Percentiles rank a stretch among this genome's conserved stretches.
Evolutionary conservation across 2,797 vertebrate species (phyloP).

Genomic region (Xiphophorus birchmanni): DNA sequence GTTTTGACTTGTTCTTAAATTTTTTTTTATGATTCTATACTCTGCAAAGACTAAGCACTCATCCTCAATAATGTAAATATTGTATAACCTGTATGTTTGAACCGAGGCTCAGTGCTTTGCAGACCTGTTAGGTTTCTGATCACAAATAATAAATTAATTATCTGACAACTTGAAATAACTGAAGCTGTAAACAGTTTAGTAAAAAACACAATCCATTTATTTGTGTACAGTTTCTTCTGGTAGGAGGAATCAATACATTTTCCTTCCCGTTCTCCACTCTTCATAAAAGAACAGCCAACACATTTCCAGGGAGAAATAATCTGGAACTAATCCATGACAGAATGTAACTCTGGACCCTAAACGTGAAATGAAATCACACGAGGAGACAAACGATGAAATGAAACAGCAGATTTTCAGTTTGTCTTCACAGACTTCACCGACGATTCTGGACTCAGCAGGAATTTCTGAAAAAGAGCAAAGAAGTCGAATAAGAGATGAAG

Average conservation of each 20-base stretch:
- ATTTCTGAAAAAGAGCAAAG: slow-evolving; percentile 50
- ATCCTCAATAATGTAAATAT: not conserved
- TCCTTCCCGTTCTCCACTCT: slow-evolving; percentile 1
- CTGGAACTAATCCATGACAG: slow-evolving; percentile 6
- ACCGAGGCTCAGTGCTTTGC: not conserved
- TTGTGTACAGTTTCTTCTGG: not conserved
- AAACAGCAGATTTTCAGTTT: not conserved
- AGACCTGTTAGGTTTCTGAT: not conserved
- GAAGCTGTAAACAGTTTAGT: not conserved
- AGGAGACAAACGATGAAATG: not conserved
- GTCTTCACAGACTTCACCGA: not conserved
- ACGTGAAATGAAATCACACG: slow-evolving; percentile 16
- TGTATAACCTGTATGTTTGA: not conserved
- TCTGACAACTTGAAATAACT: not conserved
- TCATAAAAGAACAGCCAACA: slow-evolving; percentile 1
- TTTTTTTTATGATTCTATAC: not conserved
- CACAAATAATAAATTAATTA: not conserved
- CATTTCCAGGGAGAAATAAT: not conserved
- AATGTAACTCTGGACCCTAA: slow-evolving; percentile 42
- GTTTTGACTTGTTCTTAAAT: not conserved
- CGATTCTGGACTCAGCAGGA: slow-evolving; percentile 29
- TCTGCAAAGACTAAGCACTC: not conserved
- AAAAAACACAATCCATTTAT: slow-evolving; percentile 29
- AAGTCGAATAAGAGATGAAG: not conserved
- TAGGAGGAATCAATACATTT: not conserved